A percentile compares a stretch with the other conserved stretches of the same genome.
Conservation (phyloP, 2,888 invertebrate genomes). For the Caenorhabditis drosophilae region DNA sequence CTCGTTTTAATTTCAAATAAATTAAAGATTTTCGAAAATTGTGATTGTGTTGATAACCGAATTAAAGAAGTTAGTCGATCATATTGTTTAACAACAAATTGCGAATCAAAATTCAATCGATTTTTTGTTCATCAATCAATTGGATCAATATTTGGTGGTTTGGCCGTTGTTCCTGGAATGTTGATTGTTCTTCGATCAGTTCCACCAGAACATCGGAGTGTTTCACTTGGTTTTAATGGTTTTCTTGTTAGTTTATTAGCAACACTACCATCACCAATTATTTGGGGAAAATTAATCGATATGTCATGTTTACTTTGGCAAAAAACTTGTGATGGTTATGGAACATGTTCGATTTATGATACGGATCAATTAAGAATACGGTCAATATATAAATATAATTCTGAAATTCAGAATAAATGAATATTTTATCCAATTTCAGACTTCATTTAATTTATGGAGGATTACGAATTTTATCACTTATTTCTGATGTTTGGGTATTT, state of each 20-base stretch:
- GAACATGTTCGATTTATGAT: constrained; percentile 70
- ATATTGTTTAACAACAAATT: constrained; percentile 57
- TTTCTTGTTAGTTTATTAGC: constrained; percentile 67
- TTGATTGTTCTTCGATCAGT: constrained; percentile 68
- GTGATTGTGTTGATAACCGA: constrained; percentile 51
- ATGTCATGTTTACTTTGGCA: constrained; percentile 70
- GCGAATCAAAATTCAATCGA: constrained; percentile 46
- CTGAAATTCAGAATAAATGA: neutral
- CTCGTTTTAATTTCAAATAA: too few species aligned
- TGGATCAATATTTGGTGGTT: constrained; percentile 66
- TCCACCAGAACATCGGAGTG: constrained; percentile 64
- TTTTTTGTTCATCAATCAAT: constrained; percentile 62
- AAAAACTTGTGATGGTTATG: constrained; percentile 66
- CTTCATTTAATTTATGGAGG: constrained; percentile 64
- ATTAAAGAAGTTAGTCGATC: constrained; percentile 57
- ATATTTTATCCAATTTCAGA: constrained; percentile 27
- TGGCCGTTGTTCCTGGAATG: constrained; percentile 67
- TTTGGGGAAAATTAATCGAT: constrained; percentile 70
- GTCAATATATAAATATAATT: constrained; percentile 40
- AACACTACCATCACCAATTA: constrained; percentile 70
- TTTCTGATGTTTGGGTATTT: constrained; percentile 66
- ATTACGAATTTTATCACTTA: constrained; percentile 60
- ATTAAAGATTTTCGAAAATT: constrained; percentile 41
- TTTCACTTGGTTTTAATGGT: constrained; percentile 67
- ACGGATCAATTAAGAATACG: constrained; percentile 66